phyloP scores from a whole-genome alignment of 1,140 invertebrate species.

The Cataglyphis hispanica region DNA sequence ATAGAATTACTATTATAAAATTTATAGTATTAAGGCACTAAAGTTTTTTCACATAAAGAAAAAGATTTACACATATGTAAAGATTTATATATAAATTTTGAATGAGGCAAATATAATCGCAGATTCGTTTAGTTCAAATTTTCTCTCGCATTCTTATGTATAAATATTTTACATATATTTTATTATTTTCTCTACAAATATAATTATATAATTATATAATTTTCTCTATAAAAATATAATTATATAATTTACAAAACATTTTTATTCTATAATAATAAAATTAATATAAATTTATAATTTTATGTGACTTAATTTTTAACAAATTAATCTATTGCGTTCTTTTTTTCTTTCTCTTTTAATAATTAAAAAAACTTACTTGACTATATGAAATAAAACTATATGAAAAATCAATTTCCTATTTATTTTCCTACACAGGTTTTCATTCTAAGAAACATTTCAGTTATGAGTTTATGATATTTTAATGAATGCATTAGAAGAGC shows the following conservation, averaged over 20 bases:
- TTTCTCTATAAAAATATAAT: too few relatives aligned
- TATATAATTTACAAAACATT: neutral
- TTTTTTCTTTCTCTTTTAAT: neutral
- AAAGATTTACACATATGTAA: too few relatives aligned
- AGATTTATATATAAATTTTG: too few relatives aligned
- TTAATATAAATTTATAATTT: neutral
- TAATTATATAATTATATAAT: too few relatives aligned
- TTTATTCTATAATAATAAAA: neutral
- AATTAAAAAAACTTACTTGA: conserved; percentile 1
- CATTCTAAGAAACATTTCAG: neutral
- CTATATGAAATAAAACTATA: too few relatives aligned
- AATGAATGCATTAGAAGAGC: neutral
- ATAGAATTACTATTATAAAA: too few relatives aligned
- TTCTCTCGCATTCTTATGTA: neutral
- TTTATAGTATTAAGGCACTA: neutral
- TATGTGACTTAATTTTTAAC: neutral
- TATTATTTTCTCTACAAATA: too few relatives aligned
- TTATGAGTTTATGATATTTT: neutral
- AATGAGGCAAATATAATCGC: too few relatives aligned
- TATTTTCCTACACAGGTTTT: neutral
- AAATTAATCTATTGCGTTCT: too few relatives aligned
- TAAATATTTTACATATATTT: neutral
- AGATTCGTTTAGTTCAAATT: neutral
- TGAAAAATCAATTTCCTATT: neutral
- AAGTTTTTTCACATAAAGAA: neutral